Conservation (phyloP, 2,888 invertebrate species). For the Sarcophaga caerulescens region DNA sequence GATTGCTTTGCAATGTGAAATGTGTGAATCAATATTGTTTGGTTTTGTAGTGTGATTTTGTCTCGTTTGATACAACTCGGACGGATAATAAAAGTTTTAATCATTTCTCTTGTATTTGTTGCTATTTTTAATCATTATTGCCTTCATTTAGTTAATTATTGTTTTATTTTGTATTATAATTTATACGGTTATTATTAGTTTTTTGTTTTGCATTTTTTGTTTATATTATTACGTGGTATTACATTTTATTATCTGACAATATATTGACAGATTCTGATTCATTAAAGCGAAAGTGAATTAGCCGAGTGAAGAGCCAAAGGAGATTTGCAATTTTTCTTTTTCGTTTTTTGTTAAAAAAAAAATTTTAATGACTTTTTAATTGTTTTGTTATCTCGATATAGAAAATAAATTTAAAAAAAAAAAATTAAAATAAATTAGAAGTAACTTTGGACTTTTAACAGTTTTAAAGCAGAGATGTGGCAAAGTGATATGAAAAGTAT, state of each 20-base stretch:
- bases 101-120: no score
- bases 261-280: slow-evolving; percentile 7
- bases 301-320: neutral
- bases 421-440: neutral
- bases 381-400: neutral
- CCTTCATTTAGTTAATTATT: neutral
- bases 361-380: neutral
- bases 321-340: no score
- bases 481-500: neutral
- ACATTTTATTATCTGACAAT: slow-evolving; percentile 2
- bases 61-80: no score
- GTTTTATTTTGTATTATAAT: neutral
- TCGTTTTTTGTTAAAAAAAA: neutral
- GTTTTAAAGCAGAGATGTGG: neutral
- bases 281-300: neutral
- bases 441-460: neutral
- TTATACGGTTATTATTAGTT: neutral
- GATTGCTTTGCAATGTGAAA: no score
- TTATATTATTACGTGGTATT: neutral
- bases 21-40: neutral
- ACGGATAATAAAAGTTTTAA: no score
- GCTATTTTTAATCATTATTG: slow-evolving; percentile 12
- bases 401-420: neutral
- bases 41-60: no score
- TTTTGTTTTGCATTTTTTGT: neutral